These are phyloP conservation scores for Hepsetus odoe DNA, from an alignment of 2,113 vertebrate species.

Conservation along the genomic window DNA sequence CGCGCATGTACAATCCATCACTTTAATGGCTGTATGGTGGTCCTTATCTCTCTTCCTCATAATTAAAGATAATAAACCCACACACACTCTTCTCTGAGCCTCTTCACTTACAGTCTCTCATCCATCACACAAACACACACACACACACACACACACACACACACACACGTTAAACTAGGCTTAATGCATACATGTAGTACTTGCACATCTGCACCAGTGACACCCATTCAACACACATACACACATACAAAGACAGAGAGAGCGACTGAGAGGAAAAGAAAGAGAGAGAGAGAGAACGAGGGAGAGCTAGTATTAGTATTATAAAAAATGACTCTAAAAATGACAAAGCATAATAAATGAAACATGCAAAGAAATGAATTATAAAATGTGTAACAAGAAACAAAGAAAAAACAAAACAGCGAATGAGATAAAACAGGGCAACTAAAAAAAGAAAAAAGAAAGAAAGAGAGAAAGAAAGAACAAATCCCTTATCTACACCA, in stretches of 20 bases:
- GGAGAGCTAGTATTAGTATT: no score
- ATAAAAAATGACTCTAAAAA: no score
- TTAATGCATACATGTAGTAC: slow-evolving; percentile 23
- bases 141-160: background rate
- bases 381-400: background rate
- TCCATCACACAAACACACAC: slow-evolving; percentile 8
- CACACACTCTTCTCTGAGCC: slow-evolving; percentile 33
- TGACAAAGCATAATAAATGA: background rate
- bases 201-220: slow-evolving; percentile 29
- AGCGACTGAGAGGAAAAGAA: background rate
- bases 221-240: background rate
- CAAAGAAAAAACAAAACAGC: background rate
- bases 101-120: slow-evolving; percentile 28
- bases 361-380: background rate
- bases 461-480: no score
- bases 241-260: background rate
- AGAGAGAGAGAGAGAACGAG: no score
- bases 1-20: slow-evolving; percentile 41
- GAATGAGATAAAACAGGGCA: no score
- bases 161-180: background rate
- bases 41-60: slow-evolving; percentile 47
- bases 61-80: slow-evolving; percentile 54
- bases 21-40: slow-evolving; percentile 40
- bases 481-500: no score
- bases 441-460: background rate